phyloP scores from a whole-genome alignment of 2,113 vertebrate species.

The Phocoena phocoena region DNA sequence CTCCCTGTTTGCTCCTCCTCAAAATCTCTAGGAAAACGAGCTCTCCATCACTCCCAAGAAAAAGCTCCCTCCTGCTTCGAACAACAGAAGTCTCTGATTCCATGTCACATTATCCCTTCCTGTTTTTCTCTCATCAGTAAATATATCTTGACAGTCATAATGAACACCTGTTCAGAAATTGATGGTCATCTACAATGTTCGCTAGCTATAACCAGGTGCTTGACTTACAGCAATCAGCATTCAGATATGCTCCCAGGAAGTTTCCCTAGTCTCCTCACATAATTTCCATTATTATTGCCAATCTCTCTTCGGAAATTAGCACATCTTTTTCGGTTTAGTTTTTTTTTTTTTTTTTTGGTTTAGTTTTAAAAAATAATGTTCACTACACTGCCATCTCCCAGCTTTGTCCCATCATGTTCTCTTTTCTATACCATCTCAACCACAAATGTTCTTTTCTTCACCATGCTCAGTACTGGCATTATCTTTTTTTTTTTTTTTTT shows the following conservation, averaged over 20 bases:
- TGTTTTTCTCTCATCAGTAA: neutral
- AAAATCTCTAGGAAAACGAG: neutral
- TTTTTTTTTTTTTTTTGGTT: neutral
- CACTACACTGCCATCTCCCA: neutral
- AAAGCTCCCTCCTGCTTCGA: neutral
- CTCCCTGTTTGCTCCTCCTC: neutral
- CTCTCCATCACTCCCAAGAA: neutral
- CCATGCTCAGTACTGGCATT: neutral
- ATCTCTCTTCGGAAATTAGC: neutral
- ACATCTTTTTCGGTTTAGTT: neutral
- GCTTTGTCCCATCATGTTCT: neutral
- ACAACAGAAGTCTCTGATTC: neutral
- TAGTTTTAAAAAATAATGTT: neutral
- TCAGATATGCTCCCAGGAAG: neutral
- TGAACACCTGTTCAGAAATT: neutral
- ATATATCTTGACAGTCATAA: neutral
- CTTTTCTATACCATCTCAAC: neutral
- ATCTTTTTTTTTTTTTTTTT: no score
- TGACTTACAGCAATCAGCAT: neutral
- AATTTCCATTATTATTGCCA: neutral
- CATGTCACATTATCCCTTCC: neutral
- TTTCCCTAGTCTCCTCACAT: neutral
- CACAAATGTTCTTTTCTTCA: neutral
- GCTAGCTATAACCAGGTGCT: neutral
- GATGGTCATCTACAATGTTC: neutral